phyloP scores from a whole-genome alignment of 2,888 invertebrate genomes.

The Macrostomum cliftonense region DNA sequence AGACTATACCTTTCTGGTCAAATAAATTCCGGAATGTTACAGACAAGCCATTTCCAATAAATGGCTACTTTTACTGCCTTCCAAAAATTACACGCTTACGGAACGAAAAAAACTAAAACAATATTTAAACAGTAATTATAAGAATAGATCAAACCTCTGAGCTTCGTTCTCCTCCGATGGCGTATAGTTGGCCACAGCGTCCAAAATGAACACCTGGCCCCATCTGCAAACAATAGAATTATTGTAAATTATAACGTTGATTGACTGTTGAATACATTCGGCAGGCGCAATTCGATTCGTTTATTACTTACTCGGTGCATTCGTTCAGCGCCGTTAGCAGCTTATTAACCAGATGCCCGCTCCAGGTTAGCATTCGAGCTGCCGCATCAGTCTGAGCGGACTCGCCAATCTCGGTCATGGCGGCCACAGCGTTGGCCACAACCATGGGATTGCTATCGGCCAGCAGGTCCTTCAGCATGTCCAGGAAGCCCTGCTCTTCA shows the following conservation, averaged over 20 bases:
- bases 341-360: constrained; percentile 90
- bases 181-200: constrained; percentile 84
- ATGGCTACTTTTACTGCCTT: no score
- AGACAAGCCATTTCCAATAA: no score
- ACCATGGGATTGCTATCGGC: constrained; percentile 99
- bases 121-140: no score
- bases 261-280: no score
- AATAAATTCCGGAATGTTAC: no score
- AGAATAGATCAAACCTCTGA: constrained; percentile 47
- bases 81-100: no score
- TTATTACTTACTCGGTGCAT: constrained; percentile 59
- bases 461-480: constrained; percentile 80
- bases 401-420: constrained; percentile 94
- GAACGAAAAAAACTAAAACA: no score
- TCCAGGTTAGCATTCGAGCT: constrained; percentile 83
- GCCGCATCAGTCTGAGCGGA: constrained; percentile 62
- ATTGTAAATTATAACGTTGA: no score
- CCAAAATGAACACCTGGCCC: constrained; percentile 81
- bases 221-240: constrained; percentile 17
- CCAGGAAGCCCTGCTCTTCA: constrained; percentile 79
- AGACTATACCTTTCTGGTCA: no score
- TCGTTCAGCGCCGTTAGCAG: constrained; percentile 90
- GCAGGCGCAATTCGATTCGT: no score
- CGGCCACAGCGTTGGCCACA: constrained; percentile 95
- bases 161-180: constrained; percentile 92